Evolutionary conservation across 2,888 invertebrate genomes (phyloP), one percentile per base, ranked within the genome.

Genomic region (Napeogenes inachia): DNA sequence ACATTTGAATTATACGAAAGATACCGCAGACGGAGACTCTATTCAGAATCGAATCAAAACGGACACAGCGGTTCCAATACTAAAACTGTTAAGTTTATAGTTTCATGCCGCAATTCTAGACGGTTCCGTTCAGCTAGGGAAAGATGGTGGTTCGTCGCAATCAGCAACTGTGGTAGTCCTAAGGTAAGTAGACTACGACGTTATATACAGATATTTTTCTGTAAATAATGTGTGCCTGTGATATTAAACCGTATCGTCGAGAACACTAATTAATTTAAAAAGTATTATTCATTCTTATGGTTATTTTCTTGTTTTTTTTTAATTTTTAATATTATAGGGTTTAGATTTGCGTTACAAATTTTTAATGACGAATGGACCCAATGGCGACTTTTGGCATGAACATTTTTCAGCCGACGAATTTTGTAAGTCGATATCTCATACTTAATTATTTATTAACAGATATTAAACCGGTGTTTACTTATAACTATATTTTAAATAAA

Each of bases 381-480:
- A 93, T 1, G 94, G 94, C 0, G 95, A 95, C 73, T 94, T 95
- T 72, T 96, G 97, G 95, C 94, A 94, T 73, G 94, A 95, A 76
- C 98, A 98, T 77, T 98, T 97, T 79, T 98, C 98, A 0, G 98
- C 97, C 8, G 98, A 98, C 82, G 97, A 98, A 87, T 97, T 98
- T 87, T 97, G 98, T 97, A 91, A 94, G 95, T 91, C 3, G 2
- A 50, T 30, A 60, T n/a, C 42, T 35, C 58, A 42, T 55, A 54
- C 60, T 62, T 59, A 59, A 35, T 63, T 54, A 21, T 65, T 66
- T 47, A 6, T 8, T 6, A n/a, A 45, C 12, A 45, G 12, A 45
- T 10, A n/a, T 8, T 45, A 45, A n/a, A 4, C 45, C 2, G 4
- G 4, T 10, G 1, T n/a, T 1, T 8, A n/a, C n/a, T 8, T 10